A percentile compares a stretch with the other conserved stretches of the same genome.
Conservation (phyloP, 1,140 invertebrate species). For the Pemphigus obesinymphae region DNA sequence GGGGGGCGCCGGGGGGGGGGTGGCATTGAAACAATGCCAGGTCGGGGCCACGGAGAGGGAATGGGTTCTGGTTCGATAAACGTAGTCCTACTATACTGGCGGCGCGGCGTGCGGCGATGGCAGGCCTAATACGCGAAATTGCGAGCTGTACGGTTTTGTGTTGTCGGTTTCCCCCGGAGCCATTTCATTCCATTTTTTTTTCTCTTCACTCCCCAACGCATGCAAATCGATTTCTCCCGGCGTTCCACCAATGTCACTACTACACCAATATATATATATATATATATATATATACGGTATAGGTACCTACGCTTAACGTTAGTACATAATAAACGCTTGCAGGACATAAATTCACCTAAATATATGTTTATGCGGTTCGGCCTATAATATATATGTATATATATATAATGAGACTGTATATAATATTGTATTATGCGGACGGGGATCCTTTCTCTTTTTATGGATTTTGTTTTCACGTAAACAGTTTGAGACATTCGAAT, state of each 20-base stretch:
- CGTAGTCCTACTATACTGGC: constrained; percentile 9
- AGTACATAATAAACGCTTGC: no score
- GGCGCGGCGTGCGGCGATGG: neutral
- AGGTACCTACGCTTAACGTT: no score
- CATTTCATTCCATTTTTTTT: neutral
- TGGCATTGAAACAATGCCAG: constrained; percentile 33
- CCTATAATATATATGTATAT: no score
- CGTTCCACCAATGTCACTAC: neutral
- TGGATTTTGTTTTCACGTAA: no score
- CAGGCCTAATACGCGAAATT: neutral
- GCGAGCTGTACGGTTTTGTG: neutral
- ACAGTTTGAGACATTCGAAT: no score
- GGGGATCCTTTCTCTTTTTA: no score
- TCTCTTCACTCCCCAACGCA: neutral
- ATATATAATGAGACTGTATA: no score
- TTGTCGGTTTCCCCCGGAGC: neutral
- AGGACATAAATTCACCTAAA: no score
- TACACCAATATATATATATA: no score
- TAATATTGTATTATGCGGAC: no score
- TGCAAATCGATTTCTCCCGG: constrained; percentile 12
- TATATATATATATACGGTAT: no score
- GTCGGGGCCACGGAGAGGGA: constrained; percentile 27
- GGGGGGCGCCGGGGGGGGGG: neutral
- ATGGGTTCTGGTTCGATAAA: constrained; percentile 39
- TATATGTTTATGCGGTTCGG: no score